phyloP scores from a whole-genome alignment of 2,888 invertebrate species.

The Cremastinae sp. region DNA sequence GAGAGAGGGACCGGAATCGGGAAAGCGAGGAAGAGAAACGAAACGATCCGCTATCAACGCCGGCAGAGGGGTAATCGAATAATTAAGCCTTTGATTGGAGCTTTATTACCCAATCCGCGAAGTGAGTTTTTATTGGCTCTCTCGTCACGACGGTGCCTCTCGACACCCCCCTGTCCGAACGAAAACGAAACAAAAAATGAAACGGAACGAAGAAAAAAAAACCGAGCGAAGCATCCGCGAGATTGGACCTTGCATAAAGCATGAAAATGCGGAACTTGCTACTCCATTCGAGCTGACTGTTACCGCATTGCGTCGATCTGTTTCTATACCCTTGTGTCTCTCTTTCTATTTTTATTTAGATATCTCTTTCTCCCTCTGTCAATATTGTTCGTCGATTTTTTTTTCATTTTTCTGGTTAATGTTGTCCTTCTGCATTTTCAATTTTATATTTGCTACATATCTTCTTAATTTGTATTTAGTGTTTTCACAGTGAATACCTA shows the following conservation, averaged over 20 bases:
- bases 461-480: too few relatives aligned
- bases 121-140: slow-evolving; percentile 79
- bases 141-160: slow-evolving; percentile 67
- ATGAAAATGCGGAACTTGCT: slow-evolving; percentile 64
- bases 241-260: slow-evolving; percentile 74
- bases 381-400: slow-evolving; percentile 30
- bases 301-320: slow-evolving; percentile 56
- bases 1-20: slow-evolving; percentile 7
- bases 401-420: slow-evolving; percentile 29
- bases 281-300: slow-evolving; percentile 39
- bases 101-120: slow-evolving; percentile 79
- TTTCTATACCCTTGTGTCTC: slow-evolving; percentile 44
- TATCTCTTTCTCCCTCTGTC: not conserved
- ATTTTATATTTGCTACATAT: too few relatives aligned
- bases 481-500: too few relatives aligned
- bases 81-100: slow-evolving; percentile 80
- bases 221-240: slow-evolving; percentile 68
- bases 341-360: slow-evolving; percentile 8
- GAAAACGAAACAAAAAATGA: slow-evolving; percentile 59
- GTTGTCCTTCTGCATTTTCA: too few relatives aligned
- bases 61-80: slow-evolving; percentile 75
- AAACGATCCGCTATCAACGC: slow-evolving; percentile 33
- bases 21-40: slow-evolving; percentile 4
- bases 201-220: slow-evolving; percentile 20
- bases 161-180: slow-evolving; percentile 69